Evolutionary conservation across 2,797 vertebrate species (phyloP).

Genomic region (Oryzias dopingdopingensis): DNA sequence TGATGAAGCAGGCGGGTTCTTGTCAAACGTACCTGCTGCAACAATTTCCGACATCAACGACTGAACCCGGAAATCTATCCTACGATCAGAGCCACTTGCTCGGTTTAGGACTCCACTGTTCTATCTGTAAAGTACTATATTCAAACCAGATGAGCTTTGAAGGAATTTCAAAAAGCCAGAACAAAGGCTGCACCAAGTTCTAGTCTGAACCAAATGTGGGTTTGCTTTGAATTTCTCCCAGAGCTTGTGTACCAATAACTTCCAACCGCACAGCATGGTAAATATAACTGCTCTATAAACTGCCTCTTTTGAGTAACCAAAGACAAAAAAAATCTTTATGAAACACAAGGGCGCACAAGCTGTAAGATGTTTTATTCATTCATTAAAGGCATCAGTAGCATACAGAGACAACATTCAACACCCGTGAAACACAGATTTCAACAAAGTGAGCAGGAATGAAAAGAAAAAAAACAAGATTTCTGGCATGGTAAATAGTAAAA

Average conservation of each 20-base stretch:
- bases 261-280: constrained; percentile 59
- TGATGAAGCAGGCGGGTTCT: constrained; percentile 11
- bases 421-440: constrained; percentile 32
- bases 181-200: constrained; percentile 57
- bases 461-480: constrained; percentile 21
- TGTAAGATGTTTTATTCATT: constrained; percentile 72
- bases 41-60: constrained; percentile 43
- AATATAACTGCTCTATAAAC: constrained; percentile 59
- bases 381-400: constrained; percentile 52
- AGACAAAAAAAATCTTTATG: constrained; percentile 39
- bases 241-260: constrained; percentile 69
- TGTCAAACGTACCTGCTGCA: constrained; percentile 19
- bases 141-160: constrained; percentile 52
- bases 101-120: constrained; percentile 39
- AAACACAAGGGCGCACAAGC: constrained; percentile 36
- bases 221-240: constrained; percentile 67
- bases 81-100: constrained; percentile 61
- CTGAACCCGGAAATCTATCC: constrained; percentile 32
- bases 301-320: constrained; percentile 48
- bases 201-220: constrained; percentile 70
- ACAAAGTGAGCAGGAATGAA: constrained; percentile 28
- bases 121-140: constrained; percentile 52
- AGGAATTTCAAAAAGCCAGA: constrained; percentile 61
- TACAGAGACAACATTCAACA: constrained; percentile 47
- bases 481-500: constrained; percentile 13